Evolutionary conservation across 2,113 vertebrate species (phyloP), one percentile per base, ranked within the genome.

Genomic region (Trichomycterus rosablanca): DNA sequence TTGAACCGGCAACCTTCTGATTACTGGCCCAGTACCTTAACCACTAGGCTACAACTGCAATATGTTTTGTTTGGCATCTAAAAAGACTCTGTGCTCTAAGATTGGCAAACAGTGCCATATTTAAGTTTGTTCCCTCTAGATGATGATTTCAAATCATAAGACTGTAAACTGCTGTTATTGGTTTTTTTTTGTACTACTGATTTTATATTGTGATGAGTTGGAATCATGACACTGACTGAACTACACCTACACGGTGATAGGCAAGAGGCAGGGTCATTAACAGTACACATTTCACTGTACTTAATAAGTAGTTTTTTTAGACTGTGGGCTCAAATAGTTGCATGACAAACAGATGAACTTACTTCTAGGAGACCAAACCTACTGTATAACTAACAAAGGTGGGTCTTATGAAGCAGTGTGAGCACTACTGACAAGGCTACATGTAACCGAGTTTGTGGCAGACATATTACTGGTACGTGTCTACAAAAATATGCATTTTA

Each of bases 231-330:
- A 73, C 76, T 71, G 82, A 75, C 80, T 76, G 78, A 75, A 73
- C 74, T 75, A 79, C 74, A 73, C 77, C 68, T 80, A 58, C 81
- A 78, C 71, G 79, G 71, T 74, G 77, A 78, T 62, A 72, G 67
- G 67, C 79, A 80, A 72, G 68, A 75, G 76, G 80, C 77, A 76
- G 30, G 14, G 44, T 20, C 30, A 32, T 78, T 76, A 81, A 84
- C 83, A 84, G 81, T 88, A 84, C 81, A 86, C 84, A 87, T 82
- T 87, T 84, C 86, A 85, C 72, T 83, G 83, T 81, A 84, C 74
- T 73, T 55, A 11, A 28, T 34, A 37, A 30, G 34, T 42, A 16
- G 49, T 26, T 59, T 85, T 85, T 84, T 79, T 90, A 75, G 88
- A 84, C 80, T 48, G 45, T 54, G 52, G 58, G 50, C 42, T 48